Conservation (phyloP, 30 jellyfish, hydroid and myxozoan genomes). For the Sanderia malayensis region DNA sequence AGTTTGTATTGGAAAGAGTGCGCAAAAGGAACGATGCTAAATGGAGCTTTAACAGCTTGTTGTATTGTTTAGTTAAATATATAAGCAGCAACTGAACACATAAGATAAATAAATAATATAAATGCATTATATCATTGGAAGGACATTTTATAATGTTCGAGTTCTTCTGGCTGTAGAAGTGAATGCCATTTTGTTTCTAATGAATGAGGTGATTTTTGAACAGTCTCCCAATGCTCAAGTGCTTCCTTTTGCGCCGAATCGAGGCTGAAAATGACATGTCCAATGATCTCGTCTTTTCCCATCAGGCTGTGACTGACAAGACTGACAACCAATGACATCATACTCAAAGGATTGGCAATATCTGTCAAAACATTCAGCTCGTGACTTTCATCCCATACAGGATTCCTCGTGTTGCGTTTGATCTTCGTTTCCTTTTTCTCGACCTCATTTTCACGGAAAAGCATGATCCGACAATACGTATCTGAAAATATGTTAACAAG, state of each 20-base stretch:
- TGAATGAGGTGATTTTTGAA: conserved; percentile 72
- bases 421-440: conserved; percentile 67
- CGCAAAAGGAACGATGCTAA: too few species aligned
- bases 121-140: too few species aligned
- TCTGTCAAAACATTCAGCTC: conserved; percentile 69
- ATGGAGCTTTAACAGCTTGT: too few species aligned
- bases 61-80: too few species aligned
- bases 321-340: conserved; percentile 70
- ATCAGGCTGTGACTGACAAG: conserved; percentile 67
- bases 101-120: too few species aligned
- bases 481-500: too few species aligned
- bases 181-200: conserved; percentile 78
- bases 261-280: conserved; percentile 90
- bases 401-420: conserved; percentile 72
- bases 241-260: conserved; percentile 84
- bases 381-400: conserved; percentile 77
- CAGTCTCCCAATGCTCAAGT: conserved; percentile 73
- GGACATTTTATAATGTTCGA: neutral
- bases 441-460: conserved; percentile 67
- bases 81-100: too few species aligned
- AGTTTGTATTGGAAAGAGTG: too few species aligned
- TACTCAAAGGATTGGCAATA: conserved; percentile 65
- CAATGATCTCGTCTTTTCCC: conserved; percentile 86
- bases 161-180: conserved; percentile 85
- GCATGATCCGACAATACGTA: conserved; percentile 71